Evolutionary conservation across 92 coral and sea anemone species (phyloP).

Genomic region (Zoanthus sansibaricus): DNA sequence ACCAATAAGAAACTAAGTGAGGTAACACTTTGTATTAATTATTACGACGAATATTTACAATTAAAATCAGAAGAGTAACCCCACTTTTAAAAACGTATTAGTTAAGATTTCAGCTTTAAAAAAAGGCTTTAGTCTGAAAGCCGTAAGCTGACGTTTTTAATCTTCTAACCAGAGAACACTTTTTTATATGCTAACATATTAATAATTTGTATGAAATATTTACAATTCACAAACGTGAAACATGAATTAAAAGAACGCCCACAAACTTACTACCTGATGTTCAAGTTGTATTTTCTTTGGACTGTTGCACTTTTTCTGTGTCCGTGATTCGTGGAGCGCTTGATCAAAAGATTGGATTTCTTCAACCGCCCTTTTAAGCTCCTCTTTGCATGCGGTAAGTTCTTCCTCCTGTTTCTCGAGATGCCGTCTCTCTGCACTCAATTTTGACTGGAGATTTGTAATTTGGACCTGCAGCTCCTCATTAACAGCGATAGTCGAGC

Average conservation of each 20-base stretch:
- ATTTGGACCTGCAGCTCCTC: slow-evolving; percentile 43
- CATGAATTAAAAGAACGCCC: background rate
- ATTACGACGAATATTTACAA: too few species aligned
- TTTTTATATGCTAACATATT: too few species aligned
- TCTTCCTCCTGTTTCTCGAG: slow-evolving; percentile 42
- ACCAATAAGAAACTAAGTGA: too few species aligned
- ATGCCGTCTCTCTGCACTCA: slow-evolving; percentile 18
- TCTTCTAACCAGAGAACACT: too few species aligned
- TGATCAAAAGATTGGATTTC: background rate
- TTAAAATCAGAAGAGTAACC: too few species aligned
- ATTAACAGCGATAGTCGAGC: slow-evolving; percentile 30
- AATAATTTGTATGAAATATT: too few species aligned
- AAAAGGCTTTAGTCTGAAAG: too few species aligned
- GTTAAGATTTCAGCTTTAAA: too few species aligned
- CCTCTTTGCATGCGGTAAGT: slow-evolving; percentile 16
- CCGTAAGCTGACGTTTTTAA: too few species aligned
- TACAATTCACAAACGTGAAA: too few species aligned
- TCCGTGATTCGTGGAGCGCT: background rate
- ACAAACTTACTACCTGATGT: background rate
- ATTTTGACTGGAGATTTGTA: slow-evolving; percentile 29
- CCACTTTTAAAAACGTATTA: too few species aligned
- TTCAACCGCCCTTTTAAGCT: slow-evolving; percentile 10
- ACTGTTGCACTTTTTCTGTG: background rate
- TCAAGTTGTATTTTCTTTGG: slow-evolving; percentile 28
- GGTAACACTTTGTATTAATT: too few species aligned